Evolutionary conservation across 2,888 invertebrate species (phyloP).

Genomic region (Epinotia ramella): DNA sequence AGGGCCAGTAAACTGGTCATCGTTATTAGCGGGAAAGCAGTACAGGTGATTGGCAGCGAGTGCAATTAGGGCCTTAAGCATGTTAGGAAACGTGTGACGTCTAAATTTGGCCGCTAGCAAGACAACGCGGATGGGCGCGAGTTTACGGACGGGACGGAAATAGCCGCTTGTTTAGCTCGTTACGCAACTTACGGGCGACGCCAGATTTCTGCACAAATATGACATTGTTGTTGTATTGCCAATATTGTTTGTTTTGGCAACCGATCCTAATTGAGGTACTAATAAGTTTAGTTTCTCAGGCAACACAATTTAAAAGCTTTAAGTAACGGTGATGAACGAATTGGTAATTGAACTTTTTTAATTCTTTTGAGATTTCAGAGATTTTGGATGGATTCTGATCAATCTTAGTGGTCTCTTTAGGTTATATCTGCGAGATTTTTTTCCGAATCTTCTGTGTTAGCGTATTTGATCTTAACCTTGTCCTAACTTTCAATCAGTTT

Average conservation of each 20-base stretch:
- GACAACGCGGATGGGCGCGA: slow-evolving; percentile 60
- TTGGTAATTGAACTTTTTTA: background rate
- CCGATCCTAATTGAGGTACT: background rate
- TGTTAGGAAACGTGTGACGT: slow-evolving; percentile 63
- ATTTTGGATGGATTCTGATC: too few relatives aligned
- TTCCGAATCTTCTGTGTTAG: too few relatives aligned
- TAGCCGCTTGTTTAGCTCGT: slow-evolving; percentile 62
- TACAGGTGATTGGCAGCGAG: slow-evolving; percentile 47
- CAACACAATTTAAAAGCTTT: background rate
- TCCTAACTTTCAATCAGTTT: too few relatives aligned
- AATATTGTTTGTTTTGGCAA: slow-evolving; percentile 44
- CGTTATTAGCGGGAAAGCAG: background rate
- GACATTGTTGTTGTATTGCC: slow-evolving; percentile 48
- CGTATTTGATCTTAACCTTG: too few relatives aligned
- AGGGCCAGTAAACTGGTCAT: background rate
- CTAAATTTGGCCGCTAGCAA: slow-evolving; percentile 67
- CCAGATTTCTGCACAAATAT: slow-evolving; percentile 53
- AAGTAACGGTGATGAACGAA: background rate
- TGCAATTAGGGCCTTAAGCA: slow-evolving; percentile 76
- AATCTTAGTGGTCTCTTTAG: background rate
- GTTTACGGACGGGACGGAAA: slow-evolving; percentile 63
- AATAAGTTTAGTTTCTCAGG: slow-evolving; percentile 30
- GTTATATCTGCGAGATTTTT: too few relatives aligned
- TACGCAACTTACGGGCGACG: slow-evolving; percentile 61
- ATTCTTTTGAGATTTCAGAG: background rate